Conservation (phyloP, 2,888 invertebrate genomes). For the Orthosia incerta region DNA sequence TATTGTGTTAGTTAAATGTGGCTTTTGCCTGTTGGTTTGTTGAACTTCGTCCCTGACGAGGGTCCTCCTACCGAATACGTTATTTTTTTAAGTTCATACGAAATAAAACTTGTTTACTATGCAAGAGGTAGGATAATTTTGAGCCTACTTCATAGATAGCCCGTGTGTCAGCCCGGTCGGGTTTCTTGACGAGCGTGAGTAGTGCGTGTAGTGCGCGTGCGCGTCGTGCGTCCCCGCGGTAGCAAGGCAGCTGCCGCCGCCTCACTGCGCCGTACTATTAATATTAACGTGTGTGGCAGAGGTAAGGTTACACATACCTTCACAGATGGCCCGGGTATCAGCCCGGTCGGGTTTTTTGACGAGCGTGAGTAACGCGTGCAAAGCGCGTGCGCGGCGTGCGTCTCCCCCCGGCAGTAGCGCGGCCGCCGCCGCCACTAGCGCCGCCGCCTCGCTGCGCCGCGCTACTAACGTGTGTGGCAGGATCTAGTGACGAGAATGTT, state of each 20-base stretch:
- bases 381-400: conserved; percentile 77
- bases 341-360: conserved; percentile 83
- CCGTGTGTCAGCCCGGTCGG: conserved; percentile 80
- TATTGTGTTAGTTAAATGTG: too few relatives aligned
- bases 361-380: conserved; percentile 85
- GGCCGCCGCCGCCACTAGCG: conserved; percentile 78
- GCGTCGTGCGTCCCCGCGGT: conserved; percentile 76
- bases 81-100: too few relatives aligned
- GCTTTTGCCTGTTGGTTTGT: too few relatives aligned
- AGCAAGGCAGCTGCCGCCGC: conserved; percentile 79
- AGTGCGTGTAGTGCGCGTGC: conserved; percentile 81
- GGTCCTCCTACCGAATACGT: too few relatives aligned
- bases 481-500: conserved; percentile 69
- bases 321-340: conserved; percentile 82
- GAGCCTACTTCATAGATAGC: conserved; percentile 81
- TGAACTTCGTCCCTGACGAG: too few relatives aligned
- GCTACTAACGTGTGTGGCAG: conserved; percentile 84
- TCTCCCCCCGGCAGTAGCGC: conserved; percentile 78
- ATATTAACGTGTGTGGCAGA: conserved; percentile 84
- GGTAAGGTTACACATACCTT: too few relatives aligned
- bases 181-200: conserved; percentile 85
- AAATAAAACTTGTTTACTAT: too few relatives aligned
- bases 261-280: conserved; percentile 83
- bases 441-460: conserved; percentile 82
- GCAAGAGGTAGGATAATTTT: too few relatives aligned